Evolutionary conservation across 2,888 invertebrate genomes (phyloP).

Genomic region (Platycheirus albimanus): DNA sequence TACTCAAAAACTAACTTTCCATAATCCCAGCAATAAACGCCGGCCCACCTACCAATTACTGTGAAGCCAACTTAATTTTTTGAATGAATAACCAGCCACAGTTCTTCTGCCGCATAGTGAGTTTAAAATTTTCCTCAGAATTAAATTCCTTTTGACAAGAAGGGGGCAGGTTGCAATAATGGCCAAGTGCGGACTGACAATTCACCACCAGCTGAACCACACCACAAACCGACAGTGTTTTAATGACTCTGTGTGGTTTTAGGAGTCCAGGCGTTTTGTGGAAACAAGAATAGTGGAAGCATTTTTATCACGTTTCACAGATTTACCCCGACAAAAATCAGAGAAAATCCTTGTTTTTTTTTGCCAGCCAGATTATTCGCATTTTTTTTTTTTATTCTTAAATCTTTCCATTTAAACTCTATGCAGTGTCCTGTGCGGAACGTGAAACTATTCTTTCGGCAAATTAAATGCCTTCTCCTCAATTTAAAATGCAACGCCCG

Average conservation of each 20-base stretch:
- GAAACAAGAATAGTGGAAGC: not conserved
- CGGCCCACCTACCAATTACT: not conserved
- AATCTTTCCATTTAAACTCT: not conserved
- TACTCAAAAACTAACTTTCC: too few relatives aligned
- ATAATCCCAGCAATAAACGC: too few relatives aligned
- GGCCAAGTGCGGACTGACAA: not conserved
- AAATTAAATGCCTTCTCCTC: slow-evolving; percentile 13
- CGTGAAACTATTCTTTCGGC: slow-evolving; percentile 10
- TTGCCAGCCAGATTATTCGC: not conserved
- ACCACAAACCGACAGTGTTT: slow-evolving; percentile 6
- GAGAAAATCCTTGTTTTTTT: not conserved
- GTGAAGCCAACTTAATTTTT: not conserved
- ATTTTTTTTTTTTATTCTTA: slow-evolving; percentile 4
- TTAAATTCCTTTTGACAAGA: not conserved
- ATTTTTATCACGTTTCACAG: slow-evolving; percentile 21
- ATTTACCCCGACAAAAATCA: slow-evolving; percentile 10
- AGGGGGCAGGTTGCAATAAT: not conserved
- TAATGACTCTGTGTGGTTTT: slow-evolving; percentile 16
- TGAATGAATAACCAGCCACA: not conserved
- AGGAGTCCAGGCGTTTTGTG: slow-evolving; percentile 3
- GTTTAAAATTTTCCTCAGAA: not conserved
- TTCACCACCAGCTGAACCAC: not conserved
- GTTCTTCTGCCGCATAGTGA: not conserved
- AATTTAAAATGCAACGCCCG: slow-evolving; percentile 21
- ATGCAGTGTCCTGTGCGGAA: not conserved